Conservation (phyloP, 2,113 vertebrate species). For the Myanophis thanlyinensis region DNA sequence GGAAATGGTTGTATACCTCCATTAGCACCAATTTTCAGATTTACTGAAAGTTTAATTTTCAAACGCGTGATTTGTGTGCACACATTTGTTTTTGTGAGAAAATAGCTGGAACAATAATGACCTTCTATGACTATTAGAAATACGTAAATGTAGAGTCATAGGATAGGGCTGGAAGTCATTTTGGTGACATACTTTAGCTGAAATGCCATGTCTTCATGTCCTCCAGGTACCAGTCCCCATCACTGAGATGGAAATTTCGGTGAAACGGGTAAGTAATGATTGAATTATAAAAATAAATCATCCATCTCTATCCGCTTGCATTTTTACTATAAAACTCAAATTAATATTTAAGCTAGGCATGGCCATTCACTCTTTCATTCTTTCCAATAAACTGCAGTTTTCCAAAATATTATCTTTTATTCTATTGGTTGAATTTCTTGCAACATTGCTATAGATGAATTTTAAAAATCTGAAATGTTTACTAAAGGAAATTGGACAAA, state of each 20-base stretch:
- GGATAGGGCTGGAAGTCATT: not conserved
- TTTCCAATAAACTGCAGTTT: not conserved
- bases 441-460: not conserved
- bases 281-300: not conserved
- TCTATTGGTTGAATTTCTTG: not conserved
- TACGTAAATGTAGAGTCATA: not conserved
- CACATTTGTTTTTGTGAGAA: not conserved
- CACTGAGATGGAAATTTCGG: constrained; percentile 90
- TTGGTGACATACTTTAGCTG: not conserved
- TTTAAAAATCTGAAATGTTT: not conserved
- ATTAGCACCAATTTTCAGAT: not conserved
- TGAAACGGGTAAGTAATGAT: constrained; percentile 82
- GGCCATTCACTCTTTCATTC: not conserved
- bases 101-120: not conserved
- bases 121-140: not conserved
- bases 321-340: not conserved
- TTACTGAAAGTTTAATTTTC: not conserved
- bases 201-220: constrained; percentile 1
- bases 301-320: not conserved
- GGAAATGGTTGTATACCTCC: not conserved
- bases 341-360: not conserved
- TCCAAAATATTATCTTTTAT: not conserved
- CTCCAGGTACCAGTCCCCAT: constrained; percentile 83
- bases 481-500: not conserved
- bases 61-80: not conserved